Conservation (phyloP, 1,140 invertebrate species). For the Lineus longissimus region DNA sequence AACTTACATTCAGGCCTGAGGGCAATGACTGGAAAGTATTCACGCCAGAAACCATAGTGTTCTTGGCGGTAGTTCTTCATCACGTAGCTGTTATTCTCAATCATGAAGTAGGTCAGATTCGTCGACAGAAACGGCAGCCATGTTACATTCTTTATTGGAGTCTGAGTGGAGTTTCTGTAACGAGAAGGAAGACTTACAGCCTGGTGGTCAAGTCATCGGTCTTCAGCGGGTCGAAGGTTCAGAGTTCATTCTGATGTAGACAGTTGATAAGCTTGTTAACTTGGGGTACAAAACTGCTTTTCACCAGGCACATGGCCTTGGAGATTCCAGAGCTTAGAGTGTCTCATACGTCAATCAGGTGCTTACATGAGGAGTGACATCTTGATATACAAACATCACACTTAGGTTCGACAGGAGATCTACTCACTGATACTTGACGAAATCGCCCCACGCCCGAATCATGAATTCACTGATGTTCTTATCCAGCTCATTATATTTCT, state of each 20-base stretch:
- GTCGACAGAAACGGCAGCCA: conserved; percentile 33
- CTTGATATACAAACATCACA: too few species aligned
- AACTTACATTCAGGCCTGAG: neutral
- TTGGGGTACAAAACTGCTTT: too few species aligned
- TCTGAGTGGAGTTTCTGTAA: conserved; percentile 16
- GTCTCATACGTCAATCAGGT: too few species aligned
- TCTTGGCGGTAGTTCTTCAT: conserved; percentile 31
- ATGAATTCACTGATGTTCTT: neutral
- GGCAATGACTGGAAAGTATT: conserved; percentile 27
- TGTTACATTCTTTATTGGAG: conserved; percentile 23
- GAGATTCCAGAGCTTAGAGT: too few species aligned
- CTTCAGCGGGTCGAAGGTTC: too few species aligned
- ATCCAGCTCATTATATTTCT: neutral
- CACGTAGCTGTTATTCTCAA: conserved; percentile 30
- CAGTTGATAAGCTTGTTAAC: too few species aligned
- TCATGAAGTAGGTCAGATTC: conserved; percentile 37
- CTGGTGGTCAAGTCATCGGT: too few species aligned
- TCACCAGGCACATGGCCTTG: too few species aligned
- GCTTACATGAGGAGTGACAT: too few species aligned
- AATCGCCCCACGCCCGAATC: neutral
- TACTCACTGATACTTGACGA: neutral
- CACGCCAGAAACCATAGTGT: conserved; percentile 35
- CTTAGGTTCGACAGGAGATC: too few species aligned
- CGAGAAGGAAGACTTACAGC: too few species aligned
- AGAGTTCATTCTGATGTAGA: too few species aligned